Percentiles rank a stretch among this genome's conserved stretches.
Evolutionary conservation across 2,797 vertebrate genomes (phyloP).

Genomic region (Avahi laniger): DNA sequence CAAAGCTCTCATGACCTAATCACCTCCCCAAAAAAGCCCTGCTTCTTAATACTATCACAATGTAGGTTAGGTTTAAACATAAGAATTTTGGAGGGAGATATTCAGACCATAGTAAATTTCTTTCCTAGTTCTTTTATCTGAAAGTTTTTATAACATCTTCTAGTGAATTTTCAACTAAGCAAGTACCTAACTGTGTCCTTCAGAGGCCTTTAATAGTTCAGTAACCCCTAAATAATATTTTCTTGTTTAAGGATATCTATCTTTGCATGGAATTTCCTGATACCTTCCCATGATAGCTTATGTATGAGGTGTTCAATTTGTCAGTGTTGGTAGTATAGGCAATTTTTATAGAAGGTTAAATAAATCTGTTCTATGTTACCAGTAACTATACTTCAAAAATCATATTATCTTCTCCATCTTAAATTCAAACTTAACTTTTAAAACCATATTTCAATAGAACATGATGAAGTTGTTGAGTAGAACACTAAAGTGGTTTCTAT

Average conservation of each 20-base stretch:
- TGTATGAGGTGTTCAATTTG: background rate
- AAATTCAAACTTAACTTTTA: background rate
- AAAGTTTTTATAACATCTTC: too few species aligned
- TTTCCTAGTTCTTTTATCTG: background rate
- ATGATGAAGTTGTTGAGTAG: background rate
- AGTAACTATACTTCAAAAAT: too few species aligned
- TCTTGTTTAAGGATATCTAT: background rate
- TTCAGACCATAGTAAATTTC: background rate
- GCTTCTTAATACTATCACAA: background rate
- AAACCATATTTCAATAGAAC: background rate
- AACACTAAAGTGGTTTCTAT: background rate
- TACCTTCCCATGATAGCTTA: background rate
- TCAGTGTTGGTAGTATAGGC: background rate
- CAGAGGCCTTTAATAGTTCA: background rate
- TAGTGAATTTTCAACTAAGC: background rate
- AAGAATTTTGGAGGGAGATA: background rate
- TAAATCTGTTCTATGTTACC: background rate
- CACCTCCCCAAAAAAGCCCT: background rate
- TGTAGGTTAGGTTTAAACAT: background rate
- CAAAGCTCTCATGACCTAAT: background rate
- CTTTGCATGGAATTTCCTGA: background rate
- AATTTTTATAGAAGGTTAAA: background rate
- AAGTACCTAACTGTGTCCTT: too few species aligned
- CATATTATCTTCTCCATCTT: background rate
- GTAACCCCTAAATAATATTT: background rate